Base-by-base conservation (phyloP, 2,797 vertebrate species). In the Pangasius djambal region DNA sequence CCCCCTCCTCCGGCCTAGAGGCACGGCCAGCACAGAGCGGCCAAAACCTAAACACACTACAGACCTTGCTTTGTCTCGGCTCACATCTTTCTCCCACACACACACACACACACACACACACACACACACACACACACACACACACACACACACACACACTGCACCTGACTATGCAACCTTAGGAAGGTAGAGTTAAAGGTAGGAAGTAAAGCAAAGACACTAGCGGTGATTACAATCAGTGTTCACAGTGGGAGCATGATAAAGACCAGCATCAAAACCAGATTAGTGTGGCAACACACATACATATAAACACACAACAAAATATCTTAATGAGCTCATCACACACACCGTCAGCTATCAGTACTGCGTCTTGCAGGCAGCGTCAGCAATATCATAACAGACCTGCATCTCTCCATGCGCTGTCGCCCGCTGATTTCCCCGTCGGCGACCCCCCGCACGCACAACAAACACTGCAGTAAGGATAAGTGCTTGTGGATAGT, bases 191-290 rank as follows among this genome's bases (percentile, higher is more conserved):
- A 93, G 93, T 92, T 72, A 61, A 81, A 44, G 6, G 44, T 44
- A 44, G 44, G 44, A 44, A 44, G 40, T 50, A n/a, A 44, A 63
- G 69, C 15, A 52, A 75, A 57, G 48, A 69, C 44, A 79, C 83
- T 34, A 79, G 79, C 5, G 18, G 63, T 83, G 92, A 90, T 90
- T 86, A 86, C 77, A 69, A 92, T 90, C 90, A 34, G 63, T 40
- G 90, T 92, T 93, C 92, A 92, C 92, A 86, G 86, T 91, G 86
- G 79, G 92, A 92, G 90, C 89, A 93, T 87, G 92, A 93, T 94
- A 94, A 95, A 81, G 91, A 91, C 93, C 90, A 50, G 50, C 63
- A 63, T 59, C 83, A 7, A 61, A 84, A 78, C 81, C 74, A 70
- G 81, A 89, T 89, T 90, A 90, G 6, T 83, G 91, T 31, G 65